A percentile compares a stretch with the other conserved stretches of the same genome.
Evolutionary conservation across 1,140 invertebrate species (phyloP).

Genomic region (Rhopalosiphum maidis): DNA sequence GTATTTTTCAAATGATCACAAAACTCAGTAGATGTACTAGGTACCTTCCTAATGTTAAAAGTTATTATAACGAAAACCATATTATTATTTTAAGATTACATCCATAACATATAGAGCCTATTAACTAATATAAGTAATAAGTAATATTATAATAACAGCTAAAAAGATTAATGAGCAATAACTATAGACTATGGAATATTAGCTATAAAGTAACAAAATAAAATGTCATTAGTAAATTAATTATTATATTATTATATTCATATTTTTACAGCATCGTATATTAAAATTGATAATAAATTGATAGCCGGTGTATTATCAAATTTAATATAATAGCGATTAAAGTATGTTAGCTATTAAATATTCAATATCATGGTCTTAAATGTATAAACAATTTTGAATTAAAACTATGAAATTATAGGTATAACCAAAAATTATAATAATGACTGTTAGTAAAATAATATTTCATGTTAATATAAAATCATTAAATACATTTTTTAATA

Average conservation of each 20-base stretch:
- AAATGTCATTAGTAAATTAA: slow-evolving; percentile 1
- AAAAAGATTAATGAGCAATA: not conserved
- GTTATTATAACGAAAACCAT: not conserved
- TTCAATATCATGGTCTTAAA: not conserved
- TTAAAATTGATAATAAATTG: not conserved
- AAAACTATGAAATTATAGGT: not conserved
- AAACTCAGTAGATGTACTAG: not conserved
- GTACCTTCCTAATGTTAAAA: not conserved
- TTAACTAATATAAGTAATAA: not conserved
- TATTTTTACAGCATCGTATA: not conserved
- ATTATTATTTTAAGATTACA: slow-evolving; percentile 50
- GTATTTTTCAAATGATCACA: not conserved
- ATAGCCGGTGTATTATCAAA: not conserved
- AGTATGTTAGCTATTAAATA: not conserved
- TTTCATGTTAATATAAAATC: not conserved
- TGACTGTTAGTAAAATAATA: not conserved
- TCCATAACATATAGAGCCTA: not conserved
- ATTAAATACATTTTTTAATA: not conserved
- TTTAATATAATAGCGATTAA: too few relatives aligned
- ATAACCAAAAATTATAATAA: not conserved
- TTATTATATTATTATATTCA: not conserved
- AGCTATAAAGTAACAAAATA: not conserved
- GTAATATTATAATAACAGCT: not conserved
- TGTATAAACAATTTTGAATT: not conserved
- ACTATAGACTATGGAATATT: not conserved